A percentile compares a stretch with the other conserved stretches of the same genome.
phyloP scores from a whole-genome alignment of 37 sponge, comb jelly and placozoan species.

The Corticium candelabrum region DNA sequence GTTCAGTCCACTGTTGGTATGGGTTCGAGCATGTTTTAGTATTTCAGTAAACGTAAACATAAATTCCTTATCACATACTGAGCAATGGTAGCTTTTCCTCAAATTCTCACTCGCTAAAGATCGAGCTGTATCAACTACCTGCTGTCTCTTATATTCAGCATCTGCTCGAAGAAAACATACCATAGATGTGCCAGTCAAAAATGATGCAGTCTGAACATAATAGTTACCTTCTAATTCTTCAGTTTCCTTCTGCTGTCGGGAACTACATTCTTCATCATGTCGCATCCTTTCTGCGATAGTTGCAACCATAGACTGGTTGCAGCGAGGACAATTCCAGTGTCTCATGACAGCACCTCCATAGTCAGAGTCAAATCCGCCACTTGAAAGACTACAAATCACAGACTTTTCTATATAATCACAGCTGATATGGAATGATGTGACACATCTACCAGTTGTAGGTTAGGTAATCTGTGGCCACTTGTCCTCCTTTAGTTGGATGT shows the following conservation, averaged over 20 bases:
- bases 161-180: no score
- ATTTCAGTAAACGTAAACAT: slow-evolving; percentile 23
- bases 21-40: slow-evolving; percentile 24
- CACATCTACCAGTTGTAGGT: slow-evolving; percentile 2
- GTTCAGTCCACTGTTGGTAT: no score
- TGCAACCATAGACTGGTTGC: not conserved
- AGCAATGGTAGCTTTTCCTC: slow-evolving; percentile 14
- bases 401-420: no score
- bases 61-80: slow-evolving; percentile 16
- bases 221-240: not conserved
- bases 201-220: not conserved
- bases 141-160: no score
- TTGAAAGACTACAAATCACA: no score
- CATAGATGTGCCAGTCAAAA: no score
- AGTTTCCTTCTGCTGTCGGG: not conserved
- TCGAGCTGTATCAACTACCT: no score
- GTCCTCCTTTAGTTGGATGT: slow-evolving; percentile 55
- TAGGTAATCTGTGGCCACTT: not conserved
- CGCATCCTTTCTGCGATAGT: not conserved
- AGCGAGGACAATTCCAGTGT: slow-evolving; percentile 5
- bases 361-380: not conserved
- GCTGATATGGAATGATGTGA: not conserved
- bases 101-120: slow-evolving; percentile 1
- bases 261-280: not conserved
- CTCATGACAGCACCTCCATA: slow-evolving; percentile 2